phyloP scores from a whole-genome alignment of 1,140 invertebrate species.

The Theocolax elegans region DNA sequence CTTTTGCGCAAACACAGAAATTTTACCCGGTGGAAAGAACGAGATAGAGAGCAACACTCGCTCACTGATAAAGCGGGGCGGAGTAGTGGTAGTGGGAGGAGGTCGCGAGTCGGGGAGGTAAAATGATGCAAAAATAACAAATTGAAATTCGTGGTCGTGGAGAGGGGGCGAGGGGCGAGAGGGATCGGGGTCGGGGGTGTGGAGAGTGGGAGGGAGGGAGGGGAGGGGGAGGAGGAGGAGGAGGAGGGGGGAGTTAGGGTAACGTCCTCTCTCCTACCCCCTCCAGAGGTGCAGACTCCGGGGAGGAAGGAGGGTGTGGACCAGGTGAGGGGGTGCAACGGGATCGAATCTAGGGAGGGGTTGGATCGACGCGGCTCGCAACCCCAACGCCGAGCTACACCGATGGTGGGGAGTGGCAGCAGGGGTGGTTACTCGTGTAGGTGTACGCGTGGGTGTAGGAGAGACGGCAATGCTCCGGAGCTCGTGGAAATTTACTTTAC shows the following conservation, averaged over 20 bases:
- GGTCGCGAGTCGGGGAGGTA: slow-evolving; percentile 44
- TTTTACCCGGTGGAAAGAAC: slow-evolving; percentile 32
- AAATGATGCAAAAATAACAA: slow-evolving; percentile 65
- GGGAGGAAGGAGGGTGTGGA: background rate
- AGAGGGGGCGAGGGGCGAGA: slow-evolving; percentile 35
- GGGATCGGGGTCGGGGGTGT: slow-evolving; percentile 26
- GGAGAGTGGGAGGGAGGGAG: slow-evolving; percentile 44
- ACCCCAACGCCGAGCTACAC: background rate
- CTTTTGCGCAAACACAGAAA: slow-evolving; percentile 14
- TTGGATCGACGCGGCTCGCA: slow-evolving; percentile 1
- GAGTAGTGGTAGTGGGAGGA: slow-evolving; percentile 20
- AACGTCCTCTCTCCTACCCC: slow-evolving; percentile 5
- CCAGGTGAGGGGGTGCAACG: slow-evolving; percentile 10
- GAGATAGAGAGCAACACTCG: background rate
- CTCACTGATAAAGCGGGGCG: slow-evolving; percentile 44
- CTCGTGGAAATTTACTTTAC: slow-evolving; percentile 39
- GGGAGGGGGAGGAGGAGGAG: slow-evolving; percentile 37
- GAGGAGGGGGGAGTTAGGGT: slow-evolving; percentile 13
- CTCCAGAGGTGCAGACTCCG: background rate
- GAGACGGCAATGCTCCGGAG: slow-evolving; percentile 31
- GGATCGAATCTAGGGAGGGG: slow-evolving; percentile 24
- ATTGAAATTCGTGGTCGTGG: slow-evolving; percentile 59
- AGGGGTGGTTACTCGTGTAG: slow-evolving; percentile 11
- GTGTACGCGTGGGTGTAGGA: background rate
- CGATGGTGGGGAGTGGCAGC: background rate